Conservation (phyloP, 2,113 vertebrate genomes). For the Takifugu bimaculatus region DNA sequence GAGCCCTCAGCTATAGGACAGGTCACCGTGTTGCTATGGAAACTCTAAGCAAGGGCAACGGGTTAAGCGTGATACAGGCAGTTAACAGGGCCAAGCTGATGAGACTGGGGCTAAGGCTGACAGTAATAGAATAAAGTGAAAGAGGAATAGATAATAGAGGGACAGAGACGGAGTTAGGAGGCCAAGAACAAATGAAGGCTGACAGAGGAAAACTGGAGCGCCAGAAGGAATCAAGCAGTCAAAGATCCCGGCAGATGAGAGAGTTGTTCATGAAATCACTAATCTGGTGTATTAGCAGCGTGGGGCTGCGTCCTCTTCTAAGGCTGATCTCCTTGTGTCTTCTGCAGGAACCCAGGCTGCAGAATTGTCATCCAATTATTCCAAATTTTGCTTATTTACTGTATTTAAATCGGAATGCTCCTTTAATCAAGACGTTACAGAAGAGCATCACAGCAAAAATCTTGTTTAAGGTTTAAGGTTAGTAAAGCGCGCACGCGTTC, state of each 20-base stretch:
- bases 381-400: too few species aligned
- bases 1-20: slow-evolving; percentile 34
- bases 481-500: too few species aligned
- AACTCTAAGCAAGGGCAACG: slow-evolving; percentile 22
- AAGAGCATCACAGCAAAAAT: too few species aligned
- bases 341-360: neutral
- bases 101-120: neutral
- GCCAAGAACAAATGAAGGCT: slow-evolving; percentile 15
- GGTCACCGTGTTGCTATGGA: slow-evolving; percentile 39
- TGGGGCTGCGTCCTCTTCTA: slow-evolving; percentile 10
- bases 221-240: slow-evolving; percentile 23
- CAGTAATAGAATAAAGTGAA: neutral
- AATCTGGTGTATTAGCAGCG: slow-evolving; percentile 18
- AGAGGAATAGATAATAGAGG: neutral
- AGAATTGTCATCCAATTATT: too few species aligned
- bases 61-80: slow-evolving; percentile 22
- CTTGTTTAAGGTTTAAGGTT: too few species aligned
- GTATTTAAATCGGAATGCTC: too few species aligned
- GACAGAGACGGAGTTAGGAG: neutral
- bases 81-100: slow-evolving; percentile 11
- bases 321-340: slow-evolving; percentile 10
- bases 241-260: slow-evolving; percentile 17
- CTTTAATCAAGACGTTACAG: too few species aligned
- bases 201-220: slow-evolving; percentile 20
- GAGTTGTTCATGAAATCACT: slow-evolving; percentile 20